Percentiles rank a stretch among this genome's conserved stretches.
Evolutionary conservation across 2,113 vertebrate species (phyloP).

Genomic region (Lagopus leucura): DNA sequence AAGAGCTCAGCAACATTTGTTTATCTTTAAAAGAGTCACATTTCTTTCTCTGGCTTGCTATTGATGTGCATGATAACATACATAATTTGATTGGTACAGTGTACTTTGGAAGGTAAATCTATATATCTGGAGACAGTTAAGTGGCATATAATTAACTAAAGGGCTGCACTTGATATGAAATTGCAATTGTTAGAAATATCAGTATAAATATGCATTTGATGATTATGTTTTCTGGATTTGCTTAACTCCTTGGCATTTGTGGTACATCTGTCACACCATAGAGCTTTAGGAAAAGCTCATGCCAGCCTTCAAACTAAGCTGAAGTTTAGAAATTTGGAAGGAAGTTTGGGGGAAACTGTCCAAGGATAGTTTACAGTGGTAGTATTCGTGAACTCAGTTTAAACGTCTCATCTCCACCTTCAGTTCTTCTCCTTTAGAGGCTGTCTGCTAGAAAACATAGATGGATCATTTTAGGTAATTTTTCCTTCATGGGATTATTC

Average conservation of each 20-base stretch:
- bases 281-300: not conserved
- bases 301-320: not conserved
- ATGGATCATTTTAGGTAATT: not conserved
- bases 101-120: slow-evolving; percentile 17
- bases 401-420: not conserved
- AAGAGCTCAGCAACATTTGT: slow-evolving; percentile 25
- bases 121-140: not conserved
- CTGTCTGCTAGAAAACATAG: not conserved
- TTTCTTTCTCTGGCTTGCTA: slow-evolving; percentile 25
- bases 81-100: not conserved
- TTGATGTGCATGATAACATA: slow-evolving; percentile 41
- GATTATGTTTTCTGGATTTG: not conserved
- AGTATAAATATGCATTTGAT: not conserved
- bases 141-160: slow-evolving; percentile 11
- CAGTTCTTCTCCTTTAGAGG: not conserved
- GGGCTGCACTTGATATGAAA: slow-evolving; percentile 20
- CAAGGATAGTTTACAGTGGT: not conserved
- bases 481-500: not conserved
- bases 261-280: not conserved
- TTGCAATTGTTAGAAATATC: not conserved
- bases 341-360: not conserved
- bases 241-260: not conserved
- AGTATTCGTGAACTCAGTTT: not conserved
- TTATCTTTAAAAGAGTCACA: slow-evolving; percentile 58
- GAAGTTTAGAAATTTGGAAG: not conserved